Base-by-base conservation (phyloP, 2,113 vertebrate species). In the Psittacus erithacus region DNA sequence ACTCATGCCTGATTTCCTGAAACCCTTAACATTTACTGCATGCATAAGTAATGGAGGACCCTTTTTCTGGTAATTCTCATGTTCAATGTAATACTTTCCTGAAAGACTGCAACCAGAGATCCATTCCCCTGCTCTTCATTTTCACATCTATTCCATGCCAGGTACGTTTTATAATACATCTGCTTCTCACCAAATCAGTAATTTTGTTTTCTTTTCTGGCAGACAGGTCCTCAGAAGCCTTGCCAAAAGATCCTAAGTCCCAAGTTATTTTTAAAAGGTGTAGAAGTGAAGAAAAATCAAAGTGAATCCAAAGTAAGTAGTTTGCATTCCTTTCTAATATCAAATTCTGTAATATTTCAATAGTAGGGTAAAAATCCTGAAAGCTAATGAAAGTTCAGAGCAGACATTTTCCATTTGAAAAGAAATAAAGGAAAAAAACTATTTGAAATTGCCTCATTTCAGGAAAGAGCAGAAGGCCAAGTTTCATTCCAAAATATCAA, bases 241-340 rank as follows among this genome's bases (percentile, higher is more conserved):
- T 94, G 93, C 94, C 94, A 94, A 95, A 91, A 47, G 65, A 85
- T 80, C 41, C 19, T 52, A 63, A 82, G 53, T 67, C 46, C 43
- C 43, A 90, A 85, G 88, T 46, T 94, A 88, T 91, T 96, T 97
- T 95, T 95, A 96, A 96, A 94, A 90, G 82, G 90, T 90, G 90
- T 0, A 59, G 79, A 96, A 95, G 50, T 88, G 59, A 82, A 95
- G 84, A 94, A 95, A 96, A 89, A 79, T 71, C 22, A 55, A 77
- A 95, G 63, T 74, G 63, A 92, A 96, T 80, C 52, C 78, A 91
- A 94, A 41, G 50, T 63, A 94, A 92, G 76, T 80, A 74, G 71
- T 81, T 80, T 81, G 7, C 71, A 74, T 85, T 90, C 16, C 47
- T 91, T 86, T 89, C 35, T 95, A 59, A 86, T 89, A 87, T 90